Conservation (phyloP, 2,888 invertebrate species). For the Spisula solida region DNA sequence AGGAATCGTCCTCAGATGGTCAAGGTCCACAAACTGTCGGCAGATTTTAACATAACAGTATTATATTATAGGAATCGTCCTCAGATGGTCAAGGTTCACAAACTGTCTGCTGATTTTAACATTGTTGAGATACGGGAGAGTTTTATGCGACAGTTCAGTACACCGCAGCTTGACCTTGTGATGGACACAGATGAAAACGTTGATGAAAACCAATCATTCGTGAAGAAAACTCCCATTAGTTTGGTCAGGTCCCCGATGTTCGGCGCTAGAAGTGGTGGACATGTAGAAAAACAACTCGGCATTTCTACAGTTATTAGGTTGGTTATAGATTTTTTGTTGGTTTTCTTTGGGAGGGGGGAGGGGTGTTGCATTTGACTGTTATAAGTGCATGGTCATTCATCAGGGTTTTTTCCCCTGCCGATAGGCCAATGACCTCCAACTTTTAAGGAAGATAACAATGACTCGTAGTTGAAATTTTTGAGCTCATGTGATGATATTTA, state of each 20-base stretch:
- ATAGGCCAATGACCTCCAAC: too few relatives aligned
- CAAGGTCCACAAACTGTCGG: conserved; percentile 94
- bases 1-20: conserved; percentile 99
- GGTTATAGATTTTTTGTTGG: neutral
- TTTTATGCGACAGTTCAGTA: conserved; percentile 97
- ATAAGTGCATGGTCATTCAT: too few relatives aligned
- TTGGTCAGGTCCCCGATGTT: conserved; percentile 77
- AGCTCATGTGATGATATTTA: too few relatives aligned
- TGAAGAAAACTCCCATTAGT: conserved; percentile 77
- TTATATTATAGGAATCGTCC: conserved; percentile 92
- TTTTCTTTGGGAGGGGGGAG: too few relatives aligned
- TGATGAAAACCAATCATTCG: conserved; percentile 74
- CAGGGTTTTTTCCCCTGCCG: too few relatives aligned
- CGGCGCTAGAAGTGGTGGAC: conserved; percentile 80
- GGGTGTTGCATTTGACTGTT: too few relatives aligned
- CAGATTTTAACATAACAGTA: conserved; percentile 90
- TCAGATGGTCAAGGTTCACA: conserved; percentile 96
- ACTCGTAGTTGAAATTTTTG: too few relatives aligned
- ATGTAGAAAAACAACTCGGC: conserved; percentile 91
- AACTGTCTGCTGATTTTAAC: conserved; percentile 93
- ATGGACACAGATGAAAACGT: conserved; percentile 79
- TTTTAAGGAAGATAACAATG: too few relatives aligned
- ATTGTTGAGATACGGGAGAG: conserved; percentile 95
- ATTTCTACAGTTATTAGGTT: conserved; percentile 96
- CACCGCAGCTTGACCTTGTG: conserved; percentile 80